Evolutionary conservation across 2,113 vertebrate species (phyloP).

Genomic region (Gymnarchus niloticus): DNA sequence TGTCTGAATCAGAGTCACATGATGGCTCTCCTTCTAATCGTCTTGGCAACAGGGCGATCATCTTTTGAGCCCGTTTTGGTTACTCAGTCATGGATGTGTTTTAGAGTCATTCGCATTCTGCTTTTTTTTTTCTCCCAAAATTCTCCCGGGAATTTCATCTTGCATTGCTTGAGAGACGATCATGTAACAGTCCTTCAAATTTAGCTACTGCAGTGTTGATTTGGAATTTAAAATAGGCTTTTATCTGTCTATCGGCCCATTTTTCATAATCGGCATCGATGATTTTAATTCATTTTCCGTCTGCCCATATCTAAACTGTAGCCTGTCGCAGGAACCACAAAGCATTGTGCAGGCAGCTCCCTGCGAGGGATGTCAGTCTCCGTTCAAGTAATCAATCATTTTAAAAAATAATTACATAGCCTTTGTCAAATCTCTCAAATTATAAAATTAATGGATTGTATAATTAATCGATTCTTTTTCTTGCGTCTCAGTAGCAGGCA

Average conservation of each 20-base stretch:
- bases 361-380: not conserved
- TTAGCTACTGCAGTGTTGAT: not conserved
- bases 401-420: not conserved
- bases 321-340: not conserved
- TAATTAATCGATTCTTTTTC: too few species aligned
- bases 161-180: not conserved
- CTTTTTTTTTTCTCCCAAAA: not conserved
- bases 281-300: too few species aligned
- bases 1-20: not conserved
- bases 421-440: not conserved
- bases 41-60: not conserved
- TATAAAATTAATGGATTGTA: too few species aligned
- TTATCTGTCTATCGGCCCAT: not conserved
- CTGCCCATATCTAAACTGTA: too few species aligned
- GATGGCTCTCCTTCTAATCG: not conserved
- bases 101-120: not conserved
- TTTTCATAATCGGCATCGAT: too few species aligned
- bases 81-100: not conserved
- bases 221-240: not conserved
- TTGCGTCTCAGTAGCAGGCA: not conserved
- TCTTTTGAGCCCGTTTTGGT: not conserved
- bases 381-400: not conserved
- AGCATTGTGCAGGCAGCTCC: not conserved
- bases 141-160: not conserved
- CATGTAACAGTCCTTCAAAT: not conserved